Percentiles rank a stretch among this genome's conserved stretches.
phyloP scores from a whole-genome alignment of 2,113 vertebrate genomes.

The Myocastor coypus region DNA sequence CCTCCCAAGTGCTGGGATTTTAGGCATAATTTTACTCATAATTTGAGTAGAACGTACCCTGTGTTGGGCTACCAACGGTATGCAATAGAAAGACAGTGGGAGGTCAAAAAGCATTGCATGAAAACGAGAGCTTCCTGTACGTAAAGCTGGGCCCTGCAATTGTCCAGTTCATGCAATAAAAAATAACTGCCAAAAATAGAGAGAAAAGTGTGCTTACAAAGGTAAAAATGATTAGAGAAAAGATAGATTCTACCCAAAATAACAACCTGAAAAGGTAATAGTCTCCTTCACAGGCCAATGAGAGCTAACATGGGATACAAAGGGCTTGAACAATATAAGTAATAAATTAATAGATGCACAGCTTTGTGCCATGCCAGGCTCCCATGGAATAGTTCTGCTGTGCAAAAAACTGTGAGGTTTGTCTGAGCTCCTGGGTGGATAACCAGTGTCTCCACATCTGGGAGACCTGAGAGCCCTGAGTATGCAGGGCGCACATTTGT shows the following conservation, averaged over 20 bases:
- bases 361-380: not conserved
- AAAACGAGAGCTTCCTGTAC: not conserved
- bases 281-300: conserved; percentile 1
- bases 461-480: not conserved
- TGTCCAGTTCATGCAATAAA: not conserved
- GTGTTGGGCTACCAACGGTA: not conserved
- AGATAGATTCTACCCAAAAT: conserved; percentile 5
- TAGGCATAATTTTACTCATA: no score
- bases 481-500: not conserved
- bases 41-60: not conserved
- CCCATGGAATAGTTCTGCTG: not conserved
- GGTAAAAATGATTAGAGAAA: conserved; percentile 4
- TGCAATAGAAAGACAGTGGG: not conserved
- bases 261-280: not conserved
- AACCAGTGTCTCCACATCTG: not conserved
- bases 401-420: not conserved
- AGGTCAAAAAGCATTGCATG: not conserved
- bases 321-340: not conserved
- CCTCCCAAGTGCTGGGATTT: no score
- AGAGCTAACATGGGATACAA: not conserved
- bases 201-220: not conserved
- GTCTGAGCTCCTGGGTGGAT: not conserved
- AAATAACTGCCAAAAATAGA: not conserved
- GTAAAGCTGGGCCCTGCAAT: not conserved
- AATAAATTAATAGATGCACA: not conserved